Evolutionary conservation across 2,113 vertebrate genomes (phyloP).

Genomic region (Ailuropoda melanoleuca): DNA sequence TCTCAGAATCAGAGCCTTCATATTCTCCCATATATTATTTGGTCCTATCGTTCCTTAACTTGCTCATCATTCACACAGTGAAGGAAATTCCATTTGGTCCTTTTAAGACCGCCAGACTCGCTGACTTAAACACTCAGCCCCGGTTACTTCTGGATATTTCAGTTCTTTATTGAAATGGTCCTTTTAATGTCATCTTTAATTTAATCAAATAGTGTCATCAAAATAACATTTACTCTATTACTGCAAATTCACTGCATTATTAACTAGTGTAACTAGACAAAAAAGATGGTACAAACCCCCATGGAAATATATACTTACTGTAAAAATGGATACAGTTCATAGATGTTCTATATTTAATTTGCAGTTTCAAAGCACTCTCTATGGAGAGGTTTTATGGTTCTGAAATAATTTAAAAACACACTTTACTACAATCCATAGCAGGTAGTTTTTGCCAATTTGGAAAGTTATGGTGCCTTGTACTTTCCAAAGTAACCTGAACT

Average conservation of each 20-base stretch:
- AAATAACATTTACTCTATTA: conserved; percentile 87
- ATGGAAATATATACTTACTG: conserved; percentile 85
- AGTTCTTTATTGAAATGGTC: conserved; percentile 81
- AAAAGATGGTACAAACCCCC: conserved; percentile 83
- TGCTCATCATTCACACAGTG: conserved; percentile 51
- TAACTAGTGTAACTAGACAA: conserved; percentile 85
- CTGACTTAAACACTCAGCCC: conserved; percentile 73
- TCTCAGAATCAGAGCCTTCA: conserved; percentile 34
- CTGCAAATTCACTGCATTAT: conserved; percentile 89
- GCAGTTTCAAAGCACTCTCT: conserved; percentile 85
- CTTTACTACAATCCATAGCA: conserved; percentile 76
- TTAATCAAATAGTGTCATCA: conserved; percentile 86
- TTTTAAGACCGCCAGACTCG: conserved; percentile 58
- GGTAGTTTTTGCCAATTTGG: conserved; percentile 74
- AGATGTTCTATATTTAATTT: conserved; percentile 88
- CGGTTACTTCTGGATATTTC: conserved; percentile 78
- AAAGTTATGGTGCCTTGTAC: conserved; percentile 56
- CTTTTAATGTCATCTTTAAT: conserved; percentile 88
- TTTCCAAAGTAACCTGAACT: conserved; percentile 43
- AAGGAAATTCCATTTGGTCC: conserved; percentile 65
- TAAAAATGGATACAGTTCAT: conserved; percentile 87
- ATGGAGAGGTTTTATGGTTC: conserved; percentile 85
- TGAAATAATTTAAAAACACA: conserved; percentile 86
- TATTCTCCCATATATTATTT: conserved; percentile 35
- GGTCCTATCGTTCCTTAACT: conserved; percentile 66